Conservation (phyloP, 2,797 vertebrate genomes). For the Pseudomugil tenellus region DNA sequence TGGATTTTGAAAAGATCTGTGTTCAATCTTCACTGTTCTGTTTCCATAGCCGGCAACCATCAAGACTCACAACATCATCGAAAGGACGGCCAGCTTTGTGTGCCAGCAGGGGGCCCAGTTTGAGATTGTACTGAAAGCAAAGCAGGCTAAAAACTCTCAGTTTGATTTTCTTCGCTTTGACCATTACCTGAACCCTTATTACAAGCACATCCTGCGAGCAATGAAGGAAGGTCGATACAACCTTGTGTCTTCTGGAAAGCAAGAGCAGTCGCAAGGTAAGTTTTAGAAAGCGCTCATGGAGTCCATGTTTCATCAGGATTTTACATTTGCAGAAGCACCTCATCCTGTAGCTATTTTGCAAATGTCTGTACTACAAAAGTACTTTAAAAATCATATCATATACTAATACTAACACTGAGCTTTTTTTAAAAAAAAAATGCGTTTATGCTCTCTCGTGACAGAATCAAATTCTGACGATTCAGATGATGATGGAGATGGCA, state of each 20-base stretch:
- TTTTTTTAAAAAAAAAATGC: neutral
- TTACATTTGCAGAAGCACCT: neutral
- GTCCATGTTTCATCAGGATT: neutral
- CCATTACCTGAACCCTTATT: constrained; percentile 99
- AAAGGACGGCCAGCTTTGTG: constrained; percentile 96
- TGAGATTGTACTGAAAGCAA: constrained; percentile 98
- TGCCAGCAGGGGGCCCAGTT: constrained; percentile 97
- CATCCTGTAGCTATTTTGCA: neutral
- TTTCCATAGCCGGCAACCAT: constrained; percentile 90
- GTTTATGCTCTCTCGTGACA: constrained; percentile 17
- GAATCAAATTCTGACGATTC: constrained; percentile 84
- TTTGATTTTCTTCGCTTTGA: constrained; percentile 98
- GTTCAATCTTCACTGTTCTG: constrained; percentile 7
- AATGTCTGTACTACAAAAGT: neutral
- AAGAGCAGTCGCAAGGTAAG: constrained; percentile 84
- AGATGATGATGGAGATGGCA: constrained; percentile 86
- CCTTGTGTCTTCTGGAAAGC: constrained; percentile 76
- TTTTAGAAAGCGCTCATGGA: constrained; percentile 10
- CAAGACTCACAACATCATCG: constrained; percentile 98
- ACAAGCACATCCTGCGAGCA: constrained; percentile 94
- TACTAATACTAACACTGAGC: constrained; percentile 2
- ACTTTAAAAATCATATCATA: neutral
- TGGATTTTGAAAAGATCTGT: neutral
- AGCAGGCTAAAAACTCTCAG: constrained; percentile 95
- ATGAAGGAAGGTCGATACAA: constrained; percentile 97